These are phyloP conservation scores for Solea solea DNA, from an alignment of 2,113 vertebrate genomes.

Conservation along the genomic window DNA sequence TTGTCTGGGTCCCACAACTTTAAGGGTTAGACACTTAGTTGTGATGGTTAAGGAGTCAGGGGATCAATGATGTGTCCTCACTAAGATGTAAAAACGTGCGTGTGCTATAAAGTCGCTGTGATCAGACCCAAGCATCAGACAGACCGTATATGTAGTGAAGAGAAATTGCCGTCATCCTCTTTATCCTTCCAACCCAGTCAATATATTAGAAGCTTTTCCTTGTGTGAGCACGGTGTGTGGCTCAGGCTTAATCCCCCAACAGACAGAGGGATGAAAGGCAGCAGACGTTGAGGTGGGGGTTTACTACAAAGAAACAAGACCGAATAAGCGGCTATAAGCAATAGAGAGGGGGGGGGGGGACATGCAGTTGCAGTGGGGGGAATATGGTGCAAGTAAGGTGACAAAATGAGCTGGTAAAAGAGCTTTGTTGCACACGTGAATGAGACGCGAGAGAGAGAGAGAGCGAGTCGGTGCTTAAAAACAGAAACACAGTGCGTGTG, in stretches of 20 bases:
- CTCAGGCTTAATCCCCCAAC: slow-evolving; percentile 58
- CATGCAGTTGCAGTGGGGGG: neutral
- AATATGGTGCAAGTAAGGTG: slow-evolving; percentile 1
- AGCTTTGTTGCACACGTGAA: slow-evolving; percentile 37
- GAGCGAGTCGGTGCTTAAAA: slow-evolving; percentile 22
- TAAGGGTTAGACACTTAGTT: too few species aligned
- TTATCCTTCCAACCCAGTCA: slow-evolving; percentile 61
- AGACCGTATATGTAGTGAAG: slow-evolving; percentile 28
- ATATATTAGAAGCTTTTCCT: slow-evolving; percentile 50
- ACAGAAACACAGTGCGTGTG: neutral
- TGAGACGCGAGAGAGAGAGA: slow-evolving; percentile 8
- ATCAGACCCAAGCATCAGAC: slow-evolving; percentile 46
- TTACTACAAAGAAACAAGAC: slow-evolving; percentile 23
- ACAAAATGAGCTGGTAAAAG: slow-evolving; percentile 14
- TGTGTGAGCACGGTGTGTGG: slow-evolving; percentile 43
- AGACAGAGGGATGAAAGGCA: slow-evolving; percentile 52
- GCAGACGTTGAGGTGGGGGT: slow-evolving; percentile 17
- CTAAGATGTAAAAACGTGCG: neutral
- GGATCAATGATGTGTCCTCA: too few species aligned
- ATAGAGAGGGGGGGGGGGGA: neutral
- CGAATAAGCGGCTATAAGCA: slow-evolving; percentile 17
- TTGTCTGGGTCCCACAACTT: too few species aligned
- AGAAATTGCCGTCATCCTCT: slow-evolving; percentile 47
- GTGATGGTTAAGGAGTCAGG: too few species aligned
- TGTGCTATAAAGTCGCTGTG: slow-evolving; percentile 11